Conservation (phyloP, 2,113 vertebrate genomes). For the Tychaedon coryphoeus region DNA sequence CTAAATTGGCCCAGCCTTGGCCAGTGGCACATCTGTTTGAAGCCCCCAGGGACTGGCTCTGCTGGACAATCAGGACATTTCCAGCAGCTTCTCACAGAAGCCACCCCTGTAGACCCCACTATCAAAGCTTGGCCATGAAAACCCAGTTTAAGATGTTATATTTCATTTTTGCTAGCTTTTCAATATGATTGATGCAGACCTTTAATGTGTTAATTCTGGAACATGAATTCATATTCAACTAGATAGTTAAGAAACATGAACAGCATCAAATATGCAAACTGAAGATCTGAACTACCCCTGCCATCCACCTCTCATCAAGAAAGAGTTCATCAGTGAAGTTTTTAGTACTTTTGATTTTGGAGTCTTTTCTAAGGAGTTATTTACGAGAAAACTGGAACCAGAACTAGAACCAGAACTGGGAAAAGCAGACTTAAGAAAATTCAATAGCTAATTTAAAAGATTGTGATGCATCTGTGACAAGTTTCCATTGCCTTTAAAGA, state of each 20-base stretch:
- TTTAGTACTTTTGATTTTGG: neutral
- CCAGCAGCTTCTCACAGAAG: neutral
- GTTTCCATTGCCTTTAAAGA: neutral
- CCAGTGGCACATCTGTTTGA: neutral
- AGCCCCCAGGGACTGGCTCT: neutral
- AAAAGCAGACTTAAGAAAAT: neutral
- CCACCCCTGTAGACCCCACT: accelerated
- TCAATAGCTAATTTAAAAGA: neutral
- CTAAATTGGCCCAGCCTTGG: neutral
- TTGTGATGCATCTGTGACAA: neutral
- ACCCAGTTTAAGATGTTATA: neutral
- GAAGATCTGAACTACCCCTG: neutral
- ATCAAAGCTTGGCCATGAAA: neutral
- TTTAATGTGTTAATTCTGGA: slow-evolving; percentile 50
- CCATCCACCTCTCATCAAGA: neutral
- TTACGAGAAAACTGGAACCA: neutral
- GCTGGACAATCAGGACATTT: too few relatives aligned
- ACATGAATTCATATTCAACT: slow-evolving; percentile 45
- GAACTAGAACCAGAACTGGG: neutral
- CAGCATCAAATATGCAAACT: neutral
- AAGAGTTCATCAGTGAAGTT: neutral
- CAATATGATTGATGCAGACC: slow-evolving; percentile 41
- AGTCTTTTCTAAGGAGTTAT: neutral
- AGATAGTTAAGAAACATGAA: slow-evolving; percentile 45
- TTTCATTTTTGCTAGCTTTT: slow-evolving; percentile 63